Evolutionary conservation across 35 echinoderm and acorn worm species (phyloP), one percentile per base, ranked within the genome.

Genomic region (Heliocidaris erythrogramma): DNA sequence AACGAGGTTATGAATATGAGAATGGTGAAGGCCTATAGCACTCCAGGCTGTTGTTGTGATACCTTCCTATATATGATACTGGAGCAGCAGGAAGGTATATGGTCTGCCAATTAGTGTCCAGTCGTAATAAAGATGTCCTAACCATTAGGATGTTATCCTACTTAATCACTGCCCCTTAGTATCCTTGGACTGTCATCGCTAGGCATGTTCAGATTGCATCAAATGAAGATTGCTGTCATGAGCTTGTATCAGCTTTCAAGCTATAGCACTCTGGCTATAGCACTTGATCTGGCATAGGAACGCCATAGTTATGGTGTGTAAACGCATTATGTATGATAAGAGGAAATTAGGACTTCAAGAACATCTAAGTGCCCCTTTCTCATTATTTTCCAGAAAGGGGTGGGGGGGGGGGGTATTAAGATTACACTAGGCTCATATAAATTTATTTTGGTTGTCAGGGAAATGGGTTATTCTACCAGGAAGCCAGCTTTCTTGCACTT

Each of bases 91-190:
- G 87, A 18, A 35, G 87, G 29, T 16, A 88, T 88, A 89, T 89
- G 87, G 87, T 48, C 17, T 89, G 87, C 29, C 87, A 89, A 89
- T 89, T 89, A 89, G 87, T 48, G 47, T 89, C 87, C 87, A 47
- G 87, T 89, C 12, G 31, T 89, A 89, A 89, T 89, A 89, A 89
- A 89, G 31, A 89, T 89, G 87, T 89, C 87, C 12, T 42, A 48
- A 18, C 65, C 65, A n/a, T 78, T 78, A n/a, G 65, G 65, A 78
- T 78, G 65, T 78, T 78, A 2, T 17, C 27, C 65, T 78, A 78
- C 27, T 78, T 21, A 78, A 78, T 78, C 65, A 78, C 65, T 78
- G 65, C 21, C 65, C 65, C 18, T 78, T 6, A 78, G 8, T n/a
- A 78, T 78, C 65, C 65, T 78, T 78, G 65, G 65, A 78, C 65